These are phyloP conservation scores for Sphenopsis melanotis DNA, from an alignment of 2,797 vertebrate genomes.

Conservation along the genomic window DNA sequence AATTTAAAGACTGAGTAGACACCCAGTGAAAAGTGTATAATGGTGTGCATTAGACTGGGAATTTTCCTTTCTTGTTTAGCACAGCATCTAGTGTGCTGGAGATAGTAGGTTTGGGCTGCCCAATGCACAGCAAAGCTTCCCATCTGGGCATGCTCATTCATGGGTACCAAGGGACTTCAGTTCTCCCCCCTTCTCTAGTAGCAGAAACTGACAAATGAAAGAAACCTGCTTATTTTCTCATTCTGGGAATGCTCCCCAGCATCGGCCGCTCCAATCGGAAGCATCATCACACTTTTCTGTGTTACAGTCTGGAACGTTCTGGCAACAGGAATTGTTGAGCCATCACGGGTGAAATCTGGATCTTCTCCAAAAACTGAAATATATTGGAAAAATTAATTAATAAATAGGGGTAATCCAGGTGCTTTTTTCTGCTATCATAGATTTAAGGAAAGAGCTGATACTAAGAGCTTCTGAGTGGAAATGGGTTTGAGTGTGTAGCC, in stretches of 20 bases:
- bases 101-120: background rate
- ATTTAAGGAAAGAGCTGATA: background rate
- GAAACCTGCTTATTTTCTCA: slow-evolving; percentile 92
- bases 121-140: background rate
- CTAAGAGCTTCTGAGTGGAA: background rate
- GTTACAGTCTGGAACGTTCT: slow-evolving; percentile 82
- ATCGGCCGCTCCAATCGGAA: slow-evolving; percentile 88
- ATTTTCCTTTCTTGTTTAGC: background rate
- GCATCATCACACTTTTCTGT: slow-evolving; percentile 87
- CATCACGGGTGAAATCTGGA: slow-evolving; percentile 89
- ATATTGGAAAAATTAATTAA: background rate
- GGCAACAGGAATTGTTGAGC: slow-evolving; percentile 88
- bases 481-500: background rate
- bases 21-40: background rate
- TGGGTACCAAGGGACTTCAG: background rate
- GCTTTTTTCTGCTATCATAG: background rate
- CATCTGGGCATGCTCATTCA: background rate
- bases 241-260: slow-evolving; percentile 91
- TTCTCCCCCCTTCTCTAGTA: background rate
- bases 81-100: background rate
- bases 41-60: accelerated
- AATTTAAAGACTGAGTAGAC: background rate
- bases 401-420: background rate
- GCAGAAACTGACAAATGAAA: background rate
- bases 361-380: slow-evolving; percentile 83